phyloP scores from a whole-genome alignment of 1,140 invertebrate genomes.

The Pseudomyrmex pallidus region DNA sequence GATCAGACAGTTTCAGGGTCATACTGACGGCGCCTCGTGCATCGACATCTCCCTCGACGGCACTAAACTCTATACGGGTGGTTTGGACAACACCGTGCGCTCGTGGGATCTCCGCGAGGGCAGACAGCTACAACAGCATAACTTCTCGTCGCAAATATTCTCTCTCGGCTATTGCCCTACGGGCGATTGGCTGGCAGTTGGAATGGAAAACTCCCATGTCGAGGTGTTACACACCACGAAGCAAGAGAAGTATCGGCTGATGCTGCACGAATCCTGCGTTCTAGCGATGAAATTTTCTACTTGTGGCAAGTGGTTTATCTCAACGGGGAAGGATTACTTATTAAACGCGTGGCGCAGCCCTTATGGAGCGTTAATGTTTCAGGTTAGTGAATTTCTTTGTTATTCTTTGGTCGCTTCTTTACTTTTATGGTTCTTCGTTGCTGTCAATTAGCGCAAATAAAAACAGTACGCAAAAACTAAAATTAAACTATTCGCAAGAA shows the following conservation, averaged over 20 bases:
- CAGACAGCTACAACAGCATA: conserved; percentile 94
- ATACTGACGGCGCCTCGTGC: conserved; percentile 98
- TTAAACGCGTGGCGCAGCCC: conserved; percentile 99
- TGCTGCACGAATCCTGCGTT: conserved; percentile 99
- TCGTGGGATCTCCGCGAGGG: conserved; percentile 98
- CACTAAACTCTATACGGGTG: conserved; percentile 98
- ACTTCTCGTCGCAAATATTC: conserved; percentile 96
- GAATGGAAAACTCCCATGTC: conserved; percentile 99
- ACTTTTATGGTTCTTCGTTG: no score
- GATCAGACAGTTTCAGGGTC: conserved; percentile 96
- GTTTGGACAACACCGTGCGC: conserved; percentile 96
- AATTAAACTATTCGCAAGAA: no score
- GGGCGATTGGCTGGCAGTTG: conserved; percentile 99
- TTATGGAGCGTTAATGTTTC: conserved; percentile 99
- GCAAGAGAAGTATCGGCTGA: conserved; percentile 99
- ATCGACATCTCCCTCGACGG: conserved; percentile 98
- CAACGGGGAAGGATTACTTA: conserved; percentile 99
- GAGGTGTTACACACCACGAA: conserved; percentile 97
- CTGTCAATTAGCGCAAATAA: not conserved
- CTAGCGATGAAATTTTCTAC: conserved; percentile 98
- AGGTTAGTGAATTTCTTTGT: conserved; percentile 87
- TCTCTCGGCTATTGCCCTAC: conserved; percentile 99
- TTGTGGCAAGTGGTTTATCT: conserved; percentile 99
- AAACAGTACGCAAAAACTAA: no score
- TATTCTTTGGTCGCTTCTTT: not conserved